Percentiles rank a stretch among this genome's conserved stretches.
Conservation (phyloP, 2,797 vertebrate genomes). For the Margarornis squamiger region DNA sequence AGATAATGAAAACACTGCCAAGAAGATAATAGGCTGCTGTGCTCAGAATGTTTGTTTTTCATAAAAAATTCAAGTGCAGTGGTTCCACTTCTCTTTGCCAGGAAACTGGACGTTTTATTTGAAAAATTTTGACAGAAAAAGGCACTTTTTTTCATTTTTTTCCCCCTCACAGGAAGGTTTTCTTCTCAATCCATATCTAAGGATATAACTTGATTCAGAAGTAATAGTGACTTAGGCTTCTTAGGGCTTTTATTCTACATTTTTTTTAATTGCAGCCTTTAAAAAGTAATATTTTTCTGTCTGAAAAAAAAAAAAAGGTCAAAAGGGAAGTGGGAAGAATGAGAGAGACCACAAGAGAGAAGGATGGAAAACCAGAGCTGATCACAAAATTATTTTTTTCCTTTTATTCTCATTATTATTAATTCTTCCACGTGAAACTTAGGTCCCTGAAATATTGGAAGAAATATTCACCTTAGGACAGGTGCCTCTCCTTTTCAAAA, state of each 20-base stretch:
- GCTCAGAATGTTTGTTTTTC: conserved; percentile 28
- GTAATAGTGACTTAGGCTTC: background rate
- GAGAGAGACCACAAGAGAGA: background rate
- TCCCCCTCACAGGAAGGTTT: background rate
- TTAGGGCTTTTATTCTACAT: background rate
- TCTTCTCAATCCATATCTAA: background rate
- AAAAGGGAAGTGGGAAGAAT: background rate
- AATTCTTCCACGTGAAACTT: background rate
- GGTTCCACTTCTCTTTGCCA: background rate
- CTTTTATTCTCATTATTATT: background rate
- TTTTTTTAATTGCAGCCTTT: background rate
- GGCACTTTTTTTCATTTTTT: fast-evolving
- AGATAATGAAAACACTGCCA: background rate
- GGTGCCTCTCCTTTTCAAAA: background rate
- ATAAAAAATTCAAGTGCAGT: background rate
- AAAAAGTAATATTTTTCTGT: background rate
- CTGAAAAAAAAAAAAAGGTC: background rate
- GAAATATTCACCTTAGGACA: background rate
- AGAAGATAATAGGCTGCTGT: background rate
- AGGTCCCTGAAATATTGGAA: background rate
- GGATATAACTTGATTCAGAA: background rate
- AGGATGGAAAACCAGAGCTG: background rate
- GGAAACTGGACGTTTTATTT: background rate
- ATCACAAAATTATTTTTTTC: background rate
- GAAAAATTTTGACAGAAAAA: background rate